phyloP scores from a whole-genome alignment of 2,113 vertebrate species.

The Oceanodroma tethys region DNA sequence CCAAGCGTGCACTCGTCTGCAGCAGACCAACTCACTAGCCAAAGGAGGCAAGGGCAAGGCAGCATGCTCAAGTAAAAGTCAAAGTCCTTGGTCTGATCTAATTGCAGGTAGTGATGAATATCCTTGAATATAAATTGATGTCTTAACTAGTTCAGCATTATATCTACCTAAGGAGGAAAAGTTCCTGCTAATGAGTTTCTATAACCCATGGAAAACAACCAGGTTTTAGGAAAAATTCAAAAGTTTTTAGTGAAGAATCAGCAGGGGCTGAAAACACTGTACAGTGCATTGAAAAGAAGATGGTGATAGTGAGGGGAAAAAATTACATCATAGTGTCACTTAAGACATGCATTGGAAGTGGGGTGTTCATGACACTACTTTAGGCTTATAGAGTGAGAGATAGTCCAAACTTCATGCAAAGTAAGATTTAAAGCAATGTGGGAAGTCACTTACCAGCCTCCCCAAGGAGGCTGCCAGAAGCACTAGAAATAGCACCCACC shows the following conservation, averaged over 20 bases:
- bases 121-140: not conserved
- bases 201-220: not conserved
- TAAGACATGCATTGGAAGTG: not conserved
- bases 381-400: not conserved
- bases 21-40: not conserved
- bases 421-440: not conserved
- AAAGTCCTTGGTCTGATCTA: not conserved
- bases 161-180: not conserved
- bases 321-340: not conserved
- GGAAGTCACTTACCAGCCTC: not conserved
- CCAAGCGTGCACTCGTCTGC: not conserved
- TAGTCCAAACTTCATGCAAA: not conserved
- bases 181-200: not conserved
- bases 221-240: not conserved
- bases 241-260: not conserved
- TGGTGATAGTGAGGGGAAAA: not conserved
- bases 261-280: not conserved
- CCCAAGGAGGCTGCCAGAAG: not conserved
- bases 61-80: not conserved
- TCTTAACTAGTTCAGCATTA: not conserved
- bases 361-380: not conserved
- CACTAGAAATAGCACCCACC: not conserved
- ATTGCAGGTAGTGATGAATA: constrained; percentile 15
- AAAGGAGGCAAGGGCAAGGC: not conserved
- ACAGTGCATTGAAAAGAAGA: not conserved